Percentiles rank a stretch among this genome's conserved stretches.
Conservation (phyloP, 2,888 invertebrate genomes). For the Drosophila monieri region DNA sequence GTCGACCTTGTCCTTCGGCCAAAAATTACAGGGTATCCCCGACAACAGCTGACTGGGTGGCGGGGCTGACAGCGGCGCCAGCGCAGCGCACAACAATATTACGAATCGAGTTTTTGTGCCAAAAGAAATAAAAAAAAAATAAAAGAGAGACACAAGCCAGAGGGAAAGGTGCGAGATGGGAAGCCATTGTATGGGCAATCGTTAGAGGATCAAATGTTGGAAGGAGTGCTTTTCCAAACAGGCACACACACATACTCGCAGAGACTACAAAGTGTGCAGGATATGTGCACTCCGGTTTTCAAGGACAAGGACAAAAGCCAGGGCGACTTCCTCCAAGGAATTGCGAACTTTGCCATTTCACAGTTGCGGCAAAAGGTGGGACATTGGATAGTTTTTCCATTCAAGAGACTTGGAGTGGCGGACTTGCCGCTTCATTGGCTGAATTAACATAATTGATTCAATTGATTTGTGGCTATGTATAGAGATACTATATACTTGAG, state of each 20-base stretch:
- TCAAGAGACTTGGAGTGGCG: conserved; percentile 21
- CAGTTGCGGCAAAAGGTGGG: conserved; percentile 7
- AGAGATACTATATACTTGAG: conserved; percentile 1
- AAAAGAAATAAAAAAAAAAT: conserved; percentile 42
- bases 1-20: not conserved
- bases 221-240: conserved; percentile 1
- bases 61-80: conserved; percentile 18
- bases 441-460: conserved; percentile 78
- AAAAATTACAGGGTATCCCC: conserved; percentile 29
- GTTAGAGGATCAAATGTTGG: conserved; percentile 34
- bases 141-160: conserved; percentile 37
- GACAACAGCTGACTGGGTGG: conserved; percentile 36
- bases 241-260: not conserved
- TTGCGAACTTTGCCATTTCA: conserved; percentile 69
- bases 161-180: conserved; percentile 16
- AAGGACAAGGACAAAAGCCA: conserved; percentile 57
- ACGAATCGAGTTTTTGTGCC: conserved; percentile 53
- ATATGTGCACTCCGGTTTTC: conserved; percentile 61
- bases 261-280: conserved; percentile 31
- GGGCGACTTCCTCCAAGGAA: conserved; percentile 22
- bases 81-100: conserved; percentile 47
- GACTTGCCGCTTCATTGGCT: conserved; percentile 66
- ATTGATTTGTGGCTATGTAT: conserved; percentile 59
- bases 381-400: not conserved
- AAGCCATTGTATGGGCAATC: conserved; percentile 20